Base-by-base conservation (phyloP, 2,113 vertebrate genomes). In the Cyanistes caeruleus region DNA sequence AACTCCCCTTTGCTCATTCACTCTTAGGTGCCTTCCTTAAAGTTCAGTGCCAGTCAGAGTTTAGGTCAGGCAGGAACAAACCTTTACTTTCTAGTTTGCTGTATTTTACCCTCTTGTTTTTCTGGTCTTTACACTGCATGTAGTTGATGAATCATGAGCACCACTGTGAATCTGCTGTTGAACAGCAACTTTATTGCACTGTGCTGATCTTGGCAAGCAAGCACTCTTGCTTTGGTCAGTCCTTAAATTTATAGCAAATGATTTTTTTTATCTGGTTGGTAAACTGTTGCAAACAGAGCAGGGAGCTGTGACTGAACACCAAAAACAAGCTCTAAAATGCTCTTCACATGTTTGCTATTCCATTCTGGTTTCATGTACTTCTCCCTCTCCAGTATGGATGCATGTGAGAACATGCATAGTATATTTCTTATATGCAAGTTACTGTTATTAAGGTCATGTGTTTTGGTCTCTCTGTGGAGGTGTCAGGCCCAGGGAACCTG, bases 381-480 rank as follows among this genome's bases (percentile, higher is more conserved):
- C 17, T 9, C 23, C 7, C 7, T 73, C 39, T 77, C 27, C 33
- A n/a, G n/a, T 3, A 35, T 24, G 18, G 25, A 21, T 80, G 48
- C n/a, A 17, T 0, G 0, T 55, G 55, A 49, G 48, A 55, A 10
- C 8, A 13, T 0, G 1, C 27, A 11, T 4, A 2, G 2, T n/a
- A 21, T 58, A 8, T 76, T 46, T 63, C 67, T 46, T 46, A 60
- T 52, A 11, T 14, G n/a, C 27, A 16, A 44, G 7, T 81, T 17
- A 31, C n/a, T 49, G 64, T 43, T 41, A 23, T 43, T 8, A 16
- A 22, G 25, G 35, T 23, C 11, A 6, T 2, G 0, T n/a, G 16
- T 43, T 44, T 19, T 67, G 27, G 19, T 27, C 35, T 55, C 39
- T 46, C 30, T 31, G 41, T 72, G 75, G 30, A 63, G 85, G 21